Base-by-base conservation (phyloP, 2,888 invertebrate genomes). In the Oligia latruncula region DNA sequence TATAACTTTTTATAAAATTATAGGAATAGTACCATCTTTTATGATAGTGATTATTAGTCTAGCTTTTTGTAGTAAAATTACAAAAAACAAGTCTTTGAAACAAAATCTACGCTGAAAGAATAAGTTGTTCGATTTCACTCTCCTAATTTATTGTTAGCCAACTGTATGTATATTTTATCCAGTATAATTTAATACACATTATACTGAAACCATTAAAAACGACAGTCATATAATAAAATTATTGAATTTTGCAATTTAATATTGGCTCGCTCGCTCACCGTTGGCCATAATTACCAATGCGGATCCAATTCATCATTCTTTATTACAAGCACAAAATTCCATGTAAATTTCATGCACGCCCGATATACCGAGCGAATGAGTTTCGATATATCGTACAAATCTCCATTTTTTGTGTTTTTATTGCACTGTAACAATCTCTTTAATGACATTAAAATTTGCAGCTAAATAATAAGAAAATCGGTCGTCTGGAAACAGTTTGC, bases 281-380 rank as follows among this genome's bases (percentile, higher is more conserved):
- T 92, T 94, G 95, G 90, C 95, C 95, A 92, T 96, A 96, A 96
- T 96, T 96, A 96, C 96, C 95, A 95, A 93, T 96, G 95, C 95
- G 94, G 94, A 93, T 92, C 93, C 96, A 96, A 96, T 97, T 96
- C 96, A 96, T 96, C 96, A 96, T 96, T 95, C 95, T 96, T 97
- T 96, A 96, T 96, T 96, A 96, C 96, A 95, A 94, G 94, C 95
- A 94, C 95, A 93, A 96, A 95, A 95, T 95, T 95, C 95, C 95
- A 95, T 96, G 96, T 95, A 97, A 96, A 96, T 96, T 96, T 96
- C 94, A 95, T 95, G 94, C 93, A 91, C 91, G 92, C 92, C 93
- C 92, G 92, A 92, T 93, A 93, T 90, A 92, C 92, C 88, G 90
- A 91, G 92, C 90, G 94, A 94, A 95, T 95, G 94, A 93, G 93